These are phyloP conservation scores for Macaca mulatta DNA, from an alignment of 2,113 vertebrate genomes.

Conservation along the genomic window DNA sequence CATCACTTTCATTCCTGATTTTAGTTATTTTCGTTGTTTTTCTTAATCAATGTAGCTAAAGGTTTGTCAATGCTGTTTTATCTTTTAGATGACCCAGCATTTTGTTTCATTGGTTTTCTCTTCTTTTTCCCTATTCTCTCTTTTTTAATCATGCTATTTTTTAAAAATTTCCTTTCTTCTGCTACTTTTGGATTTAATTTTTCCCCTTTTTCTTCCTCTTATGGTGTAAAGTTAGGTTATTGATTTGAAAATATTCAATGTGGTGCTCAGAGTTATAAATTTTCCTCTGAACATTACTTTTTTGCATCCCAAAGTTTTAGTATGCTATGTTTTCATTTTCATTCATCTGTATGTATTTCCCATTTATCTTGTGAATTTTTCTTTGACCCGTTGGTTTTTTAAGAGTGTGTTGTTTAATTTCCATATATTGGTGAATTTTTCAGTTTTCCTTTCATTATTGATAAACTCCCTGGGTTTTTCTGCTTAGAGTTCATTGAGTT, in stretches of 20 bases:
- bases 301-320: not conserved
- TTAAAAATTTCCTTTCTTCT: not conserved
- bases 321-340: not conserved
- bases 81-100: not conserved
- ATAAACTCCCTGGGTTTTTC: not conserved
- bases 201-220: not conserved
- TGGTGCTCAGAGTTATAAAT: not conserved
- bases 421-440: not conserved
- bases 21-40: not conserved
- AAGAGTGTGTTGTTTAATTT: not conserved
- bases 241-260: not conserved
- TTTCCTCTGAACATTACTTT: not conserved
- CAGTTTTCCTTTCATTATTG: not conserved
- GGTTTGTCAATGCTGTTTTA: not conserved
- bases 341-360: not conserved
- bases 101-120: not conserved
- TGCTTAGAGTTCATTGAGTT: not conserved
- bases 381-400: not conserved
- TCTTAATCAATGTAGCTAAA: not conserved
- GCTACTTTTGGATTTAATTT: not conserved
- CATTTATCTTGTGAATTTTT: not conserved
- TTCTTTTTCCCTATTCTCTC: not conserved
- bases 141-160: not conserved
- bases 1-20: not conserved
- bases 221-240: not conserved